Evolutionary conservation across 2,888 invertebrate genomes (phyloP), one percentile per base, ranked within the genome.

Genomic region (Kuschelorhynchus macadamiae): DNA sequence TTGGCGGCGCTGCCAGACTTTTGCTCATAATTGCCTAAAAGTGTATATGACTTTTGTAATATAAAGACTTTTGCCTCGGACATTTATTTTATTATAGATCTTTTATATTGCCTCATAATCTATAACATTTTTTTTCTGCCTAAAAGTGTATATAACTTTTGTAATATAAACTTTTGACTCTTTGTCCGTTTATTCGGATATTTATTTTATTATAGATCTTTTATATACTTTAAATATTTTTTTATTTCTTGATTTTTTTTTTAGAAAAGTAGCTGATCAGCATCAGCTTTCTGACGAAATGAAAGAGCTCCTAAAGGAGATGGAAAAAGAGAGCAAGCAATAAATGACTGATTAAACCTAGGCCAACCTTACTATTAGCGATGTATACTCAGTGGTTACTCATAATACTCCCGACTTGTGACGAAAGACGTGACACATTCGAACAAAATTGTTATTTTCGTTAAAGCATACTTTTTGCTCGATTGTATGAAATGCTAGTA

Each of bases 221-320:
- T 46, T 46, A 46, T 46, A 46, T 16, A 1, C 1, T 46, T 46
- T 8, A 1, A 7, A 25, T 25, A 7, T 7, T 7, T 12, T 46
- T 17, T n/a, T 17, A 7, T 17, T 46, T 46, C 2, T 17, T 20
- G 17, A 14, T 47, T 30, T 56, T 18, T 65, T 56, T 79, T 81
- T 63, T 74, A 83, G 82, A 70, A 74, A 72, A 71, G 74, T 78
- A 17, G 47, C 78, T 4, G 82, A 84, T 65, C 84, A 83, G 70
- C 84, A 84, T 52, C 80, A 82, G 69, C 78, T 84, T 2, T 84
- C 84, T 4, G 81, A 82, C 50, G 84, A 84, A 77, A 84, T 84
- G 84, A 82, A 79, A 67, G 78, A 80, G 57, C 78, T 84, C 11
- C 78, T 84, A 1, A 79, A 80, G 73, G 82, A 83, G 70, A 77